Base-by-base conservation (phyloP, 2,113 vertebrate species). In the Butastur rufipennis region DNA sequence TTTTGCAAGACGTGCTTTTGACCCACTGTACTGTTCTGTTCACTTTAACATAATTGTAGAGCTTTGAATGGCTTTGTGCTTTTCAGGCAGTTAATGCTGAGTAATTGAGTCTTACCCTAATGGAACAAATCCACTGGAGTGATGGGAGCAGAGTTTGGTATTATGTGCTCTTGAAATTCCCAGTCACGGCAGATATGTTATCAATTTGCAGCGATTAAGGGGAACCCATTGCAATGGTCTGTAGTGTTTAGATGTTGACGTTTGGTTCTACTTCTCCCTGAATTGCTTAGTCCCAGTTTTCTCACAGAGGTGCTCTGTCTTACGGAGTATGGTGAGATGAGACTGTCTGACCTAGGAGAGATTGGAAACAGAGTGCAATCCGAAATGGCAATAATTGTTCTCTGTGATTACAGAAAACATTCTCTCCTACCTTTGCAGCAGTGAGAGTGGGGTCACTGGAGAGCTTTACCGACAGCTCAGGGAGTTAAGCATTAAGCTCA, bases 51-150 rank as follows among this genome's bases (percentile, higher is more conserved):
- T 73, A 63, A 70, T 77, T 74, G 13, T 34, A 9, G 23, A 48
- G 68, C 78, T 96, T 73, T n/a, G 58, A 42, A n/a, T 47, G 82
- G 42, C 85, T 95, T 88, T 88, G 63, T 88, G 36, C 92, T 93
- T 87, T 94, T 29, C 74, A 62, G 84, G 82, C 90, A 55, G 34
- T 90, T 82, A 62, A 38, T 87, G 79, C 88, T 68, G 74, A 94
- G 87, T 85, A 71, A 83, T 59, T 66, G 88, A 92, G 63, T 86
- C 88, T 73, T 68, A 3, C 71, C 67, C 59, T 45, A 5, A 19
- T 0, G 38, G 50, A 80, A 62, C 71, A 66, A 86, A 86, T 73
- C 53, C 88, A 32, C 7, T 0, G 58, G 75, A 77, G 87, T 36
- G 79, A 32, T 59, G 71, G 92, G 82, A 92, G 72, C 75, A 34